Percentiles rank a stretch among this genome's conserved stretches.
Evolutionary conservation across 1,140 invertebrate genomes (phyloP).

Genomic region (Bombyx mori): ASM3026992v2 NC_085108.1:2114501-2115000

Average conservation of each 20-base stretch:
- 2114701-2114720: not conserved
- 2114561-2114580: not conserved
- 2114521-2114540: constrained; percentile 1
- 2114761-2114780: not conserved
- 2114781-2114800: not conserved
- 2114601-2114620: not conserved
- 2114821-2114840: too few species aligned
- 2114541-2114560: not conserved
- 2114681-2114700: not conserved
- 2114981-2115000: too few species aligned
- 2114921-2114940: too few species aligned
- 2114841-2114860: too few species aligned
- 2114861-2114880: too few species aligned
- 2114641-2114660: not conserved
- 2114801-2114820: too few species aligned
- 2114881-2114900: too few species aligned
- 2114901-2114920: too few species aligned
- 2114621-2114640: not conserved
- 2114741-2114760: not conserved
- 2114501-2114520: not conserved
- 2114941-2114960: too few species aligned
- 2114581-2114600: not conserved
- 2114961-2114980: too few species aligned
- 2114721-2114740: constrained; percentile 1
- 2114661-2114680: not conserved